These are phyloP conservation scores for Phymanthus crucifer DNA, from an alignment of 92 coral and sea anemone genomes.

Conservation along the genomic window DNA sequence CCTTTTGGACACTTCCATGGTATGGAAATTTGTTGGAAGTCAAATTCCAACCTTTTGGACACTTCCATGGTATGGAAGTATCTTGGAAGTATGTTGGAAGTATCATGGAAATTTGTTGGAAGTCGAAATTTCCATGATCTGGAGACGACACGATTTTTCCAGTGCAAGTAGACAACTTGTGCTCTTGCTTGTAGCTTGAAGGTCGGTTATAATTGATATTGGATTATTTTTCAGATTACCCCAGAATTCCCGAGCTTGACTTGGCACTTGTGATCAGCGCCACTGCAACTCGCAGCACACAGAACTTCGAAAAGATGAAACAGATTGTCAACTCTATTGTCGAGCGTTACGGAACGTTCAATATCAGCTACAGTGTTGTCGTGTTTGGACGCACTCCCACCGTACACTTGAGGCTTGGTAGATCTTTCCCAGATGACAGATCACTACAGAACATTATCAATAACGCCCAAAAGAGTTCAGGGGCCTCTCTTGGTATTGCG, in stretches of 20 bases:
- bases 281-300: constrained; percentile 43
- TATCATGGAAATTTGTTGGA: too few species aligned
- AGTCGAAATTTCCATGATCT: too few species aligned
- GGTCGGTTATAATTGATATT: too few species aligned
- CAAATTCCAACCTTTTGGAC: too few species aligned
- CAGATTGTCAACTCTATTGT: constrained; percentile 52
- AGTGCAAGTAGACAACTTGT: too few species aligned
- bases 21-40: too few species aligned
- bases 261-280: constrained; percentile 71
- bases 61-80: too few species aligned
- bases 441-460: constrained; percentile 34
- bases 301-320: constrained; percentile 62
- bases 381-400: constrained; percentile 65
- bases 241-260: constrained; percentile 47
- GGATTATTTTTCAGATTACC: neutral
- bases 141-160: too few species aligned
- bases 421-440: constrained; percentile 56
- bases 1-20: too few species aligned
- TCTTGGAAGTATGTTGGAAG: too few species aligned
- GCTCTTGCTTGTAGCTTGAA: too few species aligned
- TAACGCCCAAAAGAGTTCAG: constrained; percentile 27
- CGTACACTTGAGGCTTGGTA: constrained; percentile 62
- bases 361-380: constrained; percentile 68
- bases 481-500: constrained; percentile 43
- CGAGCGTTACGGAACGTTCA: constrained; percentile 47